Evolutionary conservation across 2,113 vertebrate genomes (phyloP).

Genomic region (Ammodramus savannarum): DNA sequence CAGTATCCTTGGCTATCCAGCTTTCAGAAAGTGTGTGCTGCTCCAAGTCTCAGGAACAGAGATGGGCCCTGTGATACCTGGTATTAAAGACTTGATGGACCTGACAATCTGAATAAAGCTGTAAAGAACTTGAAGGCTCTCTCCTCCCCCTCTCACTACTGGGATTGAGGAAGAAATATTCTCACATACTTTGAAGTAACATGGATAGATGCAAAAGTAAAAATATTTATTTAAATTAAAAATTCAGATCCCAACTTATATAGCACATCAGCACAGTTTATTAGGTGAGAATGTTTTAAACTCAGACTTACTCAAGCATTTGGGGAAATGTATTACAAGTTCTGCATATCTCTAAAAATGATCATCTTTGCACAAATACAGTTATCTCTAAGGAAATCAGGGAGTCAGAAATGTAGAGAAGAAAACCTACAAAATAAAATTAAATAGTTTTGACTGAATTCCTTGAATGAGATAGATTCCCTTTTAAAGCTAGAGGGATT

Average conservation of each 20-base stretch:
- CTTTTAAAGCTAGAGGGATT: background rate
- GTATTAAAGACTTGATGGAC: background rate
- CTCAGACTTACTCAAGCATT: background rate
- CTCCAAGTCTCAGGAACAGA: background rate
- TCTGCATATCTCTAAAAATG: background rate
- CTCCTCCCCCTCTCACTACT: background rate
- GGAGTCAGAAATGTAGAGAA: background rate
- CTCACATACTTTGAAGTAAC: background rate
- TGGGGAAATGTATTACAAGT: background rate
- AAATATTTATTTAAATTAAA: background rate
- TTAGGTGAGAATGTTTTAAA: background rate
- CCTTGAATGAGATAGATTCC: background rate
- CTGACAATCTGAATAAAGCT: background rate
- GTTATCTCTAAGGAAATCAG: background rate
- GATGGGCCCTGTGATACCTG: background rate
- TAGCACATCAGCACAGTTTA: background rate
- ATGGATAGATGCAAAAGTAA: background rate
- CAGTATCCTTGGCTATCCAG: background rate
- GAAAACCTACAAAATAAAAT: background rate
- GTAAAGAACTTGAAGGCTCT: background rate
- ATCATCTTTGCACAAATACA: background rate
- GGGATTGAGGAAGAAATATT: background rate
- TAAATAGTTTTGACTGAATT: background rate
- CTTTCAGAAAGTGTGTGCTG: background rate
- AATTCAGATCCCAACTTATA: background rate